Percentiles rank a stretch among this genome's conserved stretches.
Evolutionary conservation across 1,140 invertebrate genomes (phyloP).

Genomic region (Galendromus occidentalis): DNA sequence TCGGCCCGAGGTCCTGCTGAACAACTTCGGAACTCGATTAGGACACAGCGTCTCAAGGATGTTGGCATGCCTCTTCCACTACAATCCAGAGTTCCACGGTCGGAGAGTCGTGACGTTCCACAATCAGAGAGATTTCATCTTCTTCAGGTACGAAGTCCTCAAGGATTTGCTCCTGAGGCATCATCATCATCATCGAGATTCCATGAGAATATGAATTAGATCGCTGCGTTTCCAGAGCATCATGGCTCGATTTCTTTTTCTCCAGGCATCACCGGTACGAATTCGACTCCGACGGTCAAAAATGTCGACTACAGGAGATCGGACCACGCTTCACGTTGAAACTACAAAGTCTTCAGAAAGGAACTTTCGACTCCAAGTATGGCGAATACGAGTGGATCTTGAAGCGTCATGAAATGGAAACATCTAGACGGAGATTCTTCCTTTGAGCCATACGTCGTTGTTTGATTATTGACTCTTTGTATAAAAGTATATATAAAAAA

Average conservation of each 20-base stretch:
- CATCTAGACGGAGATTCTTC: constrained; percentile 67
- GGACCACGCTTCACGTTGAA: constrained; percentile 89
- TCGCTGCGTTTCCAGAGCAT: neutral
- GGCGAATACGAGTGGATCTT: constrained; percentile 95
- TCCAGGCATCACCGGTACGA: constrained; percentile 46
- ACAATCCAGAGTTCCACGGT: constrained; percentile 80
- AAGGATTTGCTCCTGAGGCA: neutral
- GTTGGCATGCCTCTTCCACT: constrained; percentile 88
- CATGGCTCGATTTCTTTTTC: neutral
- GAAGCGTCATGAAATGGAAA: constrained; percentile 75
- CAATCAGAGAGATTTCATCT: constrained; percentile 97
- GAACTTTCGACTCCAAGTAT: constrained; percentile 86
- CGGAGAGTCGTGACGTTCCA: constrained; percentile 87
- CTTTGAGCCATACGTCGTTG: constrained; percentile 35
- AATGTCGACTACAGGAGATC: constrained; percentile 66
- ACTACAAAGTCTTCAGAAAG: constrained; percentile 75
- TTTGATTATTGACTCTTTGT: no score
- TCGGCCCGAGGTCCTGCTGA: constrained; percentile 83
- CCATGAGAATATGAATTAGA: neutral
- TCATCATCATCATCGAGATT: neutral
- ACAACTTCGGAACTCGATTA: constrained; percentile 84
- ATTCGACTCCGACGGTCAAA: constrained; percentile 59
- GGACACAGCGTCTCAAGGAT: constrained; percentile 73
- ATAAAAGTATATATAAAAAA: no score
- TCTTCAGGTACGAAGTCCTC: constrained; percentile 52